Conservation (phyloP, 2,797 vertebrate genomes). For the Epinephelus malabaricus region DNA sequence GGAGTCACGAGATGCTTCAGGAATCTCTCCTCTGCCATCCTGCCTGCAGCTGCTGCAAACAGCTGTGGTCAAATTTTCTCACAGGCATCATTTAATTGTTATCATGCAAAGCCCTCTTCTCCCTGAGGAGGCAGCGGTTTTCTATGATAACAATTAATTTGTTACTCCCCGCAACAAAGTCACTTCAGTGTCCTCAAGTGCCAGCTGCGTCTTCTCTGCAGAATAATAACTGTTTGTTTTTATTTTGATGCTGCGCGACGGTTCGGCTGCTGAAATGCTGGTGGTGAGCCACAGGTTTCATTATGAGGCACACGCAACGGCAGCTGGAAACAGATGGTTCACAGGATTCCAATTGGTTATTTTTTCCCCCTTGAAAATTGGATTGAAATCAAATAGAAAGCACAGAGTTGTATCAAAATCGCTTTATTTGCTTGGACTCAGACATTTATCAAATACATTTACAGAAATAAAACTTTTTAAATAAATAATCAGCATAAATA, state of each 20-base stretch:
- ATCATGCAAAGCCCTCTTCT: conserved; percentile 22
- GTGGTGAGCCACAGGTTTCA: conserved; percentile 38
- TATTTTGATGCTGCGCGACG: background rate
- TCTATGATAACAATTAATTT: conserved; percentile 51
- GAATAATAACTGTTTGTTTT: conserved; percentile 6
- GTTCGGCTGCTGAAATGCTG: conserved; percentile 17
- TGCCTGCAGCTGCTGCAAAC: conserved; percentile 59
- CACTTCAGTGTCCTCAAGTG: conserved; percentile 36
- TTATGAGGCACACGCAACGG: conserved; percentile 10
- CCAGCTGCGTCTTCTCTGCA: conserved; percentile 48
- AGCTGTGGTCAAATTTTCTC: conserved; percentile 61
- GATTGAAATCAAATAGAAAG: conserved; percentile 1
- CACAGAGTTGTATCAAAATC: conserved; percentile 58
- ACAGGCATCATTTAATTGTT: conserved; percentile 56
- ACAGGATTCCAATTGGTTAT: background rate
- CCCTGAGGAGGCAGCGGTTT: conserved; percentile 29
- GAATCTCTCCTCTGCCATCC: conserved; percentile 26
- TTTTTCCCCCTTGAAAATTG: background rate
- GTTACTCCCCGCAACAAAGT: conserved; percentile 56
- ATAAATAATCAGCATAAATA: conserved; percentile 80
- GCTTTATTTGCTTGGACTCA: conserved; percentile 60
- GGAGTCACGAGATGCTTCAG: conserved; percentile 26
- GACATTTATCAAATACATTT: conserved; percentile 20
- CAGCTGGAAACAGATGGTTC: conserved; percentile 29
- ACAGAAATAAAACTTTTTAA: conserved; percentile 24